Conservation (phyloP, 1,140 invertebrate genomes). For the Papilio machaon region DNA sequence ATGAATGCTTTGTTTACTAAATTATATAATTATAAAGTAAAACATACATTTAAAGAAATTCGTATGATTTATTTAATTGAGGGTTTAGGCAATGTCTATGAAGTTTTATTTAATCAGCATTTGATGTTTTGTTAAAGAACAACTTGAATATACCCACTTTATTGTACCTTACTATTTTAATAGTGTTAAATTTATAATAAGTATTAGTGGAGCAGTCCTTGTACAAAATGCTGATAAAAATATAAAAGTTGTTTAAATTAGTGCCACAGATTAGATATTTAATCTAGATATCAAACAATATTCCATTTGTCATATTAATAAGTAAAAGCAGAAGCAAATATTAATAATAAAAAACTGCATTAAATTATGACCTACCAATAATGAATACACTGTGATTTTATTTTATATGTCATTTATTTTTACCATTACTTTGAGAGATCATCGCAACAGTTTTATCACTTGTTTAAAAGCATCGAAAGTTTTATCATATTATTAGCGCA, state of each 20-base stretch:
- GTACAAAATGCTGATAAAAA: constrained; percentile 76
- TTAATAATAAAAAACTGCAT: constrained; percentile 78
- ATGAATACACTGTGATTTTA: constrained; percentile 65
- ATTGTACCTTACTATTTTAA: constrained; percentile 60
- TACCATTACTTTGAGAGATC: too few species aligned
- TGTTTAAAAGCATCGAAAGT: too few species aligned
- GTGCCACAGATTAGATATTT: constrained; percentile 78
- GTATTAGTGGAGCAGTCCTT: constrained; percentile 67
- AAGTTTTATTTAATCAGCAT: constrained; percentile 14
- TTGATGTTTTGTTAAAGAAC: constrained; percentile 22
- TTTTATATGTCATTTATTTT: constrained; percentile 45
- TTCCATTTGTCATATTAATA: constrained; percentile 82
- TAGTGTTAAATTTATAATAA: constrained; percentile 58
- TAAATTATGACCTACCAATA: constrained; percentile 81
- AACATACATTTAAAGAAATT: constrained; percentile 24
- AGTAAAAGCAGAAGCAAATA: constrained; percentile 79
- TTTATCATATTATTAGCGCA: too few species aligned
- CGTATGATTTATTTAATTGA: constrained; percentile 14
- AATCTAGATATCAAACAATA: constrained; percentile 80
- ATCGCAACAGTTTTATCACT: too few species aligned
- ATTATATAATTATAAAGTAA: background rate
- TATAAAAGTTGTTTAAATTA: constrained; percentile 82
- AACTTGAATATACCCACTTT: constrained; percentile 53
- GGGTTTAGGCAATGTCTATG: constrained; percentile 2
- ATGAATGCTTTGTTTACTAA: constrained; percentile 16